These are phyloP conservation scores for Meloe dianella DNA, from an alignment of 2,888 invertebrate genomes.

Conservation along the genomic window DNA sequence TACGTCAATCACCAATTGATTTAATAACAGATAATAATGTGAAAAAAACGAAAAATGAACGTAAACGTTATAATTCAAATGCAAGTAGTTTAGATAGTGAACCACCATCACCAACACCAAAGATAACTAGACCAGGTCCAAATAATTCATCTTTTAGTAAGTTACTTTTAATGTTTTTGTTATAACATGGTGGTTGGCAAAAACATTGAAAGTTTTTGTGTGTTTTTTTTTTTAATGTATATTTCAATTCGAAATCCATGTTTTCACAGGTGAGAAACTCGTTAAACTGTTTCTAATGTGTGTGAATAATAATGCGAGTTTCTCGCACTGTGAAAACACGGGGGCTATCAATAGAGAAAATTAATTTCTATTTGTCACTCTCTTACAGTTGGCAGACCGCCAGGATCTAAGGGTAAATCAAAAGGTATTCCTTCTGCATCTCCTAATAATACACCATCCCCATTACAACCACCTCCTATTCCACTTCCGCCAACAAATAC, in stretches of 20 bases:
- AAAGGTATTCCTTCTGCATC: slow-evolving; percentile 28
- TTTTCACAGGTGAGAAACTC: no score
- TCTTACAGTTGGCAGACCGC: slow-evolving; percentile 63
- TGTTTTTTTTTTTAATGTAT: no score
- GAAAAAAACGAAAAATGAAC: slow-evolving; percentile 50
- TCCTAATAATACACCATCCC: slow-evolving; percentile 39
- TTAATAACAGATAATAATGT: slow-evolving; percentile 45
- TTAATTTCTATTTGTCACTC: no score
- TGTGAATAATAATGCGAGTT: neutral
- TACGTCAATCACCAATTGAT: slow-evolving; percentile 56
- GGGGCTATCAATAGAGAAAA: neutral
- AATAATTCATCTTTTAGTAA: slow-evolving; percentile 31
- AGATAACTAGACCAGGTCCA: slow-evolving; percentile 56
- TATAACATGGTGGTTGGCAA: slow-evolving; percentile 16
- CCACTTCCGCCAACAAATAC: slow-evolving; percentile 39
- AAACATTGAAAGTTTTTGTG: slow-evolving; percentile 30
- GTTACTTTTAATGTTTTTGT: slow-evolving; percentile 32
- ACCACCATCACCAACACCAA: slow-evolving; percentile 61
- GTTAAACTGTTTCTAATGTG: no score
- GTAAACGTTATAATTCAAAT: slow-evolving; percentile 63
- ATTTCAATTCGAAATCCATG: no score
- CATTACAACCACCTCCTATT: slow-evolving; percentile 37
- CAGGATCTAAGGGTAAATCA: slow-evolving; percentile 53
- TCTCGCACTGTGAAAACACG: no score
- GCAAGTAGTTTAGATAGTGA: slow-evolving; percentile 62